phyloP scores from a whole-genome alignment of 2,113 vertebrate genomes.

The Passer domesticus region DNA sequence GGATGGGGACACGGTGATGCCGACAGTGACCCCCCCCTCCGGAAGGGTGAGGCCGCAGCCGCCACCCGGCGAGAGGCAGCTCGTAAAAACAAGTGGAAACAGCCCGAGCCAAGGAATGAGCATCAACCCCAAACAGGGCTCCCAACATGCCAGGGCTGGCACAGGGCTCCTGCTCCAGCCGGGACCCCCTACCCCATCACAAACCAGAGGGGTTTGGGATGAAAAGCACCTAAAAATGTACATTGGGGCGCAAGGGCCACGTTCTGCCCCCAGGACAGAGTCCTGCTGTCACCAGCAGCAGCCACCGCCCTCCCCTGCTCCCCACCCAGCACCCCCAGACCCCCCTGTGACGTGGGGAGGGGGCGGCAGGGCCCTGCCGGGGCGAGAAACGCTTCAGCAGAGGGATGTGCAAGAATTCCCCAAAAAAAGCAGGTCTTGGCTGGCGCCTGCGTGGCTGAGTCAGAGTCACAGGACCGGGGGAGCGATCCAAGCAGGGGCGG shows the following conservation, averaged over 20 bases:
- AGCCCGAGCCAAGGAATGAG: neutral
- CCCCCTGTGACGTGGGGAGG: neutral
- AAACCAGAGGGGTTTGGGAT: rapidly evolving
- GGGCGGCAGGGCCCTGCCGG: neutral
- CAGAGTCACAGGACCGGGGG: constrained; percentile 51
- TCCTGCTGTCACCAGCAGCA: neutral
- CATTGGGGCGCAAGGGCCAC: rapidly evolving
- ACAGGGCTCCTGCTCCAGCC: neutral
- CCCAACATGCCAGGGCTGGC: rapidly evolving
- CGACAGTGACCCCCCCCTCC: neutral
- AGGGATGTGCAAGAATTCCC: constrained; percentile 35
- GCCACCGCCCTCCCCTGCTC: neutral
- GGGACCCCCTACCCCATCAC: rapidly evolving
- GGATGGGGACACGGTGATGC: neutral
- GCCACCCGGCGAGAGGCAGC: constrained; percentile 6
- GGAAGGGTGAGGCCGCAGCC: neutral
- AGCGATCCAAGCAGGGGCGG: neutral
- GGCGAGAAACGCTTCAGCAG: neutral
- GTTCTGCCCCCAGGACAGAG: neutral
- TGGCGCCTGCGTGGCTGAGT: constrained; percentile 43
- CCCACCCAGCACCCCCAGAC: neutral
- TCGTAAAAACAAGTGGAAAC: neutral
- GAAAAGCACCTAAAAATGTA: neutral
- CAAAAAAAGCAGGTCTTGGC: constrained; percentile 53
- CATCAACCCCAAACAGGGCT: neutral